Percentiles rank a stretch among this genome's conserved stretches.
Conservation (phyloP, 2,113 vertebrate genomes). For the Corythaeola cristata region DNA sequence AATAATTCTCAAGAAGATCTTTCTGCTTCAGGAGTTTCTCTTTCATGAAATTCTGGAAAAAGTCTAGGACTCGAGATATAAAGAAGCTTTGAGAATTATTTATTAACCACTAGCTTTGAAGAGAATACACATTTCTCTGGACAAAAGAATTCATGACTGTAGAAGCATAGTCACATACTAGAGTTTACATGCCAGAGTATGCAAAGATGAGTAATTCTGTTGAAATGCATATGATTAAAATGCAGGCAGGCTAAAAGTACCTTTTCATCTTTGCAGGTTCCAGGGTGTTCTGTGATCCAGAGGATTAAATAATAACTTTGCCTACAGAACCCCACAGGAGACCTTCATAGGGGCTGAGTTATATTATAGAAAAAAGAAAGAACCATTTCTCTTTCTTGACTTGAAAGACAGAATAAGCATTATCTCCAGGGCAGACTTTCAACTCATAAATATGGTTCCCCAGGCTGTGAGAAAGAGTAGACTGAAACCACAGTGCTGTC, state of each 20-base stretch:
- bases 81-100: neutral
- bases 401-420: neutral
- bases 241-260: neutral
- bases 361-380: neutral
- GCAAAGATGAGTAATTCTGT: neutral
- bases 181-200: neutral
- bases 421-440: neutral
- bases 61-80: neutral
- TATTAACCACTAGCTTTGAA: neutral
- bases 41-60: neutral
- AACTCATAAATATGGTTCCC: neutral
- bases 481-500: neutral
- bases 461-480: neutral
- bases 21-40: neutral
- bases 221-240: neutral
- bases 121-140: neutral
- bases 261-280: neutral
- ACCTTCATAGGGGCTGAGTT: neutral
- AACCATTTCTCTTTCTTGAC: neutral
- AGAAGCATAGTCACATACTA: neutral
- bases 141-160: neutral
- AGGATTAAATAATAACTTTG: conserved; percentile 5
- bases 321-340: neutral
- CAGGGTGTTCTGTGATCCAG: neutral
- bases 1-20: neutral